Evolutionary conservation across 2,113 vertebrate genomes (phyloP).

Genomic region (Leuciscus idus): DNA sequence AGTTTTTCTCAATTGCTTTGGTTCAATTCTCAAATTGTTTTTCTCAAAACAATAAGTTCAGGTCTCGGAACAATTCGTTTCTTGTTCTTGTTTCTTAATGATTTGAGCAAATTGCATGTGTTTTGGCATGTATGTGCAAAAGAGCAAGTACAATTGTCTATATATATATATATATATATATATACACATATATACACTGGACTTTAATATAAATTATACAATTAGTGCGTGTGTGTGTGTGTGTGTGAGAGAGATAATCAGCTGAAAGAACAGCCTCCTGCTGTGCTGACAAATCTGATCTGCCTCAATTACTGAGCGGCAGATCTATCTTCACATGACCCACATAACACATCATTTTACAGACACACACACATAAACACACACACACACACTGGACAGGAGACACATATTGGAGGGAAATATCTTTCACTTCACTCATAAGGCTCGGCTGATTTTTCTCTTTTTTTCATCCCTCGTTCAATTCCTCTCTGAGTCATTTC

Average conservation of each 20-base stretch:
- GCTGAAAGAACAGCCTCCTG: constrained; percentile 20
- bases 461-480: constrained; percentile 5
- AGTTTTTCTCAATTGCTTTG: too few relatives aligned
- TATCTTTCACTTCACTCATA: constrained; percentile 23
- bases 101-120: too few relatives aligned
- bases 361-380: not conserved
- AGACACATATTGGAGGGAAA: not conserved
- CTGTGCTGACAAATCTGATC: constrained; percentile 48
- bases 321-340: constrained; percentile 47
- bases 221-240: not conserved
- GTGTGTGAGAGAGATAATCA: not conserved
- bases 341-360: constrained; percentile 28
- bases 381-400: not conserved
- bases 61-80: too few relatives aligned
- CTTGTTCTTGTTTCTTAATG: too few relatives aligned
- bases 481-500: constrained; percentile 20
- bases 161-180: too few relatives aligned
- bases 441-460: not conserved
- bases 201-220: too few relatives aligned
- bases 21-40: too few relatives aligned
- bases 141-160: too few relatives aligned
- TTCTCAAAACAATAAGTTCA: too few relatives aligned
- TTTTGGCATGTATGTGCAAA: too few relatives aligned
- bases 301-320: constrained; percentile 37
- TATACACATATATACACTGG: too few relatives aligned